Evolutionary conservation across 2,797 vertebrate species (phyloP).

Genomic region (Argyrosomus regius): DNA sequence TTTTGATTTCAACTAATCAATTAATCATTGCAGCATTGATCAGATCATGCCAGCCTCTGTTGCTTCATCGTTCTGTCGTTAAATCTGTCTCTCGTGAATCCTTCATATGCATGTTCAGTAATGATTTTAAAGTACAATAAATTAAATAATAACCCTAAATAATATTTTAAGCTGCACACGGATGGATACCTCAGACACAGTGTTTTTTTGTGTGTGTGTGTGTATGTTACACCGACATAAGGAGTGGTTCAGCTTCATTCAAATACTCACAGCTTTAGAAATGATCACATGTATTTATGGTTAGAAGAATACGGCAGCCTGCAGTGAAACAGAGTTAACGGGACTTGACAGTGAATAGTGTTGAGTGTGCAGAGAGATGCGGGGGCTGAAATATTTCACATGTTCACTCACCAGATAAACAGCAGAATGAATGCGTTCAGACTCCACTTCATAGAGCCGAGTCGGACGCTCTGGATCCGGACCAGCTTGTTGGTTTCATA

Average conservation of each 20-base stretch:
- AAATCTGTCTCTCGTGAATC: too few relatives aligned
- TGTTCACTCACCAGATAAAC: conserved; percentile 84
- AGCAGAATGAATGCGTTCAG: conserved; percentile 79
- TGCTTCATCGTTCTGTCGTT: not conserved
- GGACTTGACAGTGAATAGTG: too few relatives aligned
- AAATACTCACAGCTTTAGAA: not conserved
- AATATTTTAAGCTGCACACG: not conserved
- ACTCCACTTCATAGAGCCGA: conserved; percentile 85
- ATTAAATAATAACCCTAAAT: not conserved
- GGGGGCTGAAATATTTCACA: not conserved
- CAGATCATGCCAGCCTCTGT: not conserved
- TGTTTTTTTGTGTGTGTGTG: too few relatives aligned
- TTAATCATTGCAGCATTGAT: not conserved
- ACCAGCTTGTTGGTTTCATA: conserved; percentile 87
- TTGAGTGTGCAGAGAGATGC: not conserved
- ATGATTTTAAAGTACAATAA: not conserved
- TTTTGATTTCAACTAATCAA: not conserved
- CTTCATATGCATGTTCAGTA: not conserved
- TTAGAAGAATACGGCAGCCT: not conserved
- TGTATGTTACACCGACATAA: too few relatives aligned
- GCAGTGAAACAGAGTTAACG: not conserved
- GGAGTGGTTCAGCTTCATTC: not conserved
- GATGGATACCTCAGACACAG: too few relatives aligned
- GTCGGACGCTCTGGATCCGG: conserved; percentile 82
- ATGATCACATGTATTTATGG: not conserved